Evolutionary conservation across 2,888 invertebrate genomes (phyloP).

Genomic region (Tromatobia lineatoria): DNA sequence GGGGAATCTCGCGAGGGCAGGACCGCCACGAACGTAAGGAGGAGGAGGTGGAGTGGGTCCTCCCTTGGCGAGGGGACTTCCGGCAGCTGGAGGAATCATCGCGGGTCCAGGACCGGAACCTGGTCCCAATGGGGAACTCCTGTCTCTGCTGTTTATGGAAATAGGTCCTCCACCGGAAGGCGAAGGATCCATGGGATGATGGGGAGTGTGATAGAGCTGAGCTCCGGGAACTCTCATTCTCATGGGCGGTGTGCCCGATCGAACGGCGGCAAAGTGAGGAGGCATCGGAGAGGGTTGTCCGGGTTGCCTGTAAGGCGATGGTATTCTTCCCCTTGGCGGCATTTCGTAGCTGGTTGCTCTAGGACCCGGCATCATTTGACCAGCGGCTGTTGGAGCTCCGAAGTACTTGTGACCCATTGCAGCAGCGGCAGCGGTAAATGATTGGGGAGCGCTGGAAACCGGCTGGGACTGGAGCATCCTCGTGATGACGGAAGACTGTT

Average conservation of each 20-base stretch:
- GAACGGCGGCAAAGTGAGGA: conserved; percentile 81
- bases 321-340: conserved; percentile 82
- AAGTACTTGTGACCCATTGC: conserved; percentile 85
- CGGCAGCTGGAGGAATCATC: conserved; percentile 83
- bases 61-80: conserved; percentile 83
- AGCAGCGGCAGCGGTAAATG: conserved; percentile 83
- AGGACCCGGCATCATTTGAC: conserved; percentile 80
- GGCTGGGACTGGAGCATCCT: conserved; percentile 88
- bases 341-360: conserved; percentile 80
- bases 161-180: conserved; percentile 87
- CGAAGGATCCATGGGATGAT: conserved; percentile 87
- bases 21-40: conserved; percentile 81
- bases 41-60: conserved; percentile 83
- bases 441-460: conserved; percentile 81
- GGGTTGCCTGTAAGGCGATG: conserved; percentile 83
- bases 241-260: conserved; percentile 83
- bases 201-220: conserved; percentile 85
- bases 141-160: conserved; percentile 83
- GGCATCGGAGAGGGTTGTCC: conserved; percentile 75
- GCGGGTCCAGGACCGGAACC: conserved; percentile 74
- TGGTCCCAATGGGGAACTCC: conserved; percentile 78
- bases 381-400: conserved; percentile 78
- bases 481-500: conserved; percentile 88
- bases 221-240: conserved; percentile 82
- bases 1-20: conserved; percentile 81